Conservation (phyloP, 2,113 vertebrate species). For the Pelecanus crispus region DNA sequence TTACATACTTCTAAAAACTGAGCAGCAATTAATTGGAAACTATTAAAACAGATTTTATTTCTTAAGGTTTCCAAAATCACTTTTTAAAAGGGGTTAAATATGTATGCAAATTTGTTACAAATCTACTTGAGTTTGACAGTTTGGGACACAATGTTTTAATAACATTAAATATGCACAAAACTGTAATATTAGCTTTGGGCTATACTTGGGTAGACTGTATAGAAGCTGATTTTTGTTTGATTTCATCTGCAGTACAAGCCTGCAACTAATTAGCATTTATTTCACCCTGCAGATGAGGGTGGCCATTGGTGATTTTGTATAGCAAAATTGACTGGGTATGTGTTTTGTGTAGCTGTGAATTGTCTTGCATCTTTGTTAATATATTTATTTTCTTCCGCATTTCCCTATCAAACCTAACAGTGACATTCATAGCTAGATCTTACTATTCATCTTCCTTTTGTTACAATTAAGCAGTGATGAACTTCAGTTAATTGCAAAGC, state of each 20-base stretch:
- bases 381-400: neutral
- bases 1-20: neutral
- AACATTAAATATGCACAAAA: neutral
- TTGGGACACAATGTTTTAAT: constrained; percentile 1
- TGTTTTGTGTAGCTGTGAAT: neutral
- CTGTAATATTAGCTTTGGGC: constrained; percentile 10
- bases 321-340: neutral
- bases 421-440: neutral
- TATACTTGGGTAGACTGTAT: neutral
- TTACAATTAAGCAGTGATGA: neutral
- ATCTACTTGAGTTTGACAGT: neutral
- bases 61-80: neutral
- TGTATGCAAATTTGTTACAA: neutral
- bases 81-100: neutral
- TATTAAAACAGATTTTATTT: neutral
- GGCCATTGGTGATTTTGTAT: neutral
- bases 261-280: constrained; percentile 46
- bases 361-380: neutral
- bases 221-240: neutral
- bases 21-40: neutral
- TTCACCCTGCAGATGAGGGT: neutral
- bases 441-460: neutral
- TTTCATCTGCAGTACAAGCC: constrained; percentile 43
- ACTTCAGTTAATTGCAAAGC: neutral
- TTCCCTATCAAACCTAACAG: neutral